Evolutionary conservation across 2,797 vertebrate genomes (phyloP).

Genomic region (Manis crassicaudata): DNA sequence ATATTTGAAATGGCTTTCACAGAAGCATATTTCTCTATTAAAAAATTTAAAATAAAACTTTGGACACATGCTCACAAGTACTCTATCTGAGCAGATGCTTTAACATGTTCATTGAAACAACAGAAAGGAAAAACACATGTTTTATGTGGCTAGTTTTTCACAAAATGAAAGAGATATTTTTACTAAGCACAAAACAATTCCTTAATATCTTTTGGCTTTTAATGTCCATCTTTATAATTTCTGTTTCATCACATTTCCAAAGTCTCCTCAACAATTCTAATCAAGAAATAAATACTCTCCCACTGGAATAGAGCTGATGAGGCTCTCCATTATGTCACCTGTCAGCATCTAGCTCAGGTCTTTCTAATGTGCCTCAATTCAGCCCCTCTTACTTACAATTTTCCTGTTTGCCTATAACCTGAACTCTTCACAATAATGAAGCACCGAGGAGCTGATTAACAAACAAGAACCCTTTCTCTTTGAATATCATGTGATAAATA

Average conservation of each 20-base stretch:
- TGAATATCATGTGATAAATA: neutral
- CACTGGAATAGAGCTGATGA: neutral
- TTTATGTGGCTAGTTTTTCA: neutral
- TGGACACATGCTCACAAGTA: neutral
- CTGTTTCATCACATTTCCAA: neutral
- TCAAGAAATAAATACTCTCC: neutral
- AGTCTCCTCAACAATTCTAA: neutral
- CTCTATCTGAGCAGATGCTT: neutral
- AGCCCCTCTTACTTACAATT: neutral
- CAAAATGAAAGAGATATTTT: neutral
- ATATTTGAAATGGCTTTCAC: slow-evolving; percentile 19
- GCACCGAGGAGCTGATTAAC: neutral
- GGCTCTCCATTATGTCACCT: neutral
- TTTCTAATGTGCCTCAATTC: neutral
- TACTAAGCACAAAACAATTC: neutral
- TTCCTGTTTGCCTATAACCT: neutral
- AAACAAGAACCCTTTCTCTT: neutral
- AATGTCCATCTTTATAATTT: neutral
- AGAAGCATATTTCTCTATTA: neutral
- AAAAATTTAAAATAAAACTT: slow-evolving; percentile 36
- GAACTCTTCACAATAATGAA: neutral
- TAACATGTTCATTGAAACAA: neutral
- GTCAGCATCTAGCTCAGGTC: neutral
- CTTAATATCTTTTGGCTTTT: neutral
- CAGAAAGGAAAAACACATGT: neutral